Evolutionary conservation across 2,797 vertebrate genomes (phyloP).

Genomic region (Allenopithecus nigroviridis): DNA sequence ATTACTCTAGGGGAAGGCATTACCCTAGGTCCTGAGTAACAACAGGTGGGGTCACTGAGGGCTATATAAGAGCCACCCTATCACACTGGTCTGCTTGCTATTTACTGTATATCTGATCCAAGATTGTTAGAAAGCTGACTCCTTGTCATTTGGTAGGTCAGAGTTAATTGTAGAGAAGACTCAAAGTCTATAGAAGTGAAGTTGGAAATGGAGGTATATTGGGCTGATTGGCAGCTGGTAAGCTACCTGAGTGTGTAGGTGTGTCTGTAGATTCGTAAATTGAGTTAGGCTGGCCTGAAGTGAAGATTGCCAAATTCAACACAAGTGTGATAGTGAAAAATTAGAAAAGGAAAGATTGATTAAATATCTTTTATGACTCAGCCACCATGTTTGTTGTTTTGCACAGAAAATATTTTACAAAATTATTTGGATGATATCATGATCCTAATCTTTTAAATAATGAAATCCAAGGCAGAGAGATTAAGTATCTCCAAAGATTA

Average conservation of each 20-base stretch:
- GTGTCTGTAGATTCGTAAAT: background rate
- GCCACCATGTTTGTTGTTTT: background rate
- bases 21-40: background rate
- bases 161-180: background rate
- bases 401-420: background rate
- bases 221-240: background rate
- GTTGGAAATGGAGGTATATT: background rate
- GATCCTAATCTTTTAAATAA: background rate
- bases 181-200: background rate
- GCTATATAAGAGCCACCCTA: background rate
- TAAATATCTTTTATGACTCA: background rate
- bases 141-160: background rate
- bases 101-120: background rate
- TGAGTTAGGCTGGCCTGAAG: background rate
- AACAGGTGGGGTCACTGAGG: background rate
- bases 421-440: background rate
- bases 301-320: background rate
- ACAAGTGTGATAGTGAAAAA: background rate
- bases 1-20: background rate
- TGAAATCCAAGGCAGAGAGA: background rate
- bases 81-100: background rate
- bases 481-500: background rate
- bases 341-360: background rate
- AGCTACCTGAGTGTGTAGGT: background rate
- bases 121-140: background rate